Base-by-base conservation (phyloP, 2,797 vertebrate genomes). In the Craterocephalus amniculus region DNA sequence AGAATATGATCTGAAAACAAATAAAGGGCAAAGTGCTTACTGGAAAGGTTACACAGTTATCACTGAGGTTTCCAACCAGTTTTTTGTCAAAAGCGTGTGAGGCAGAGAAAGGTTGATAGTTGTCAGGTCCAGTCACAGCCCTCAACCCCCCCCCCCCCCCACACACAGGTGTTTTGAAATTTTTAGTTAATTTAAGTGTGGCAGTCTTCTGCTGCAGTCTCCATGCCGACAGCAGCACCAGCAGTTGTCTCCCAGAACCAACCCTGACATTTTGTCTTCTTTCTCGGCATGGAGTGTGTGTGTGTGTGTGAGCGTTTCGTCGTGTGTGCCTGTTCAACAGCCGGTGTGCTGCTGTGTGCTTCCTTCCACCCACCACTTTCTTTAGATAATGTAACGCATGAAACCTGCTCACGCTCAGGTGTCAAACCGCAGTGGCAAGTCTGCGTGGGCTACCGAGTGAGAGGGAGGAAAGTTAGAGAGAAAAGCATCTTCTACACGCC, bases 141-240 rank as follows among this genome's bases (percentile, higher is more conserved):
- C 71, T 62, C 68, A 76, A 82, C 79, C 79, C 78, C 89, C 86
- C 81, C n/a, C n/a, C n/a, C n/a, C n/a, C n/a, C n/a, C n/a, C n/a
- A n/a, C n/a, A n/a, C n/a, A n/a, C 78, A 80, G 90, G 89, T 88
- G 70, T 82, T 91, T 84, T 88, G 90, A 91, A 92, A 92, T 91
- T 91, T 91, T 80, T 88, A 87, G 84, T 82, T 85, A 88, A 91
- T 90, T 90, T 86, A 84, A 89, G 87, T 79, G 4, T 79, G 67
- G 58, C 79, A 72, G 88, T 76, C 72, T 67, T 82, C 80, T 70
- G 78, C 74, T 65, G 80, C 85, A 24, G 84, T 86, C 83, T 68
- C 82, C 79, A 80, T 69, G 82, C 84, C 87, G 70, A 86, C 87
- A 78, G 84, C 81, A 82, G 86, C 85, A 84, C 75, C 76, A 40